These are phyloP conservation scores for Pachyseris speciosa DNA, from an alignment of 64 coral and sea anemone species.

Conservation along the genomic window DNA sequence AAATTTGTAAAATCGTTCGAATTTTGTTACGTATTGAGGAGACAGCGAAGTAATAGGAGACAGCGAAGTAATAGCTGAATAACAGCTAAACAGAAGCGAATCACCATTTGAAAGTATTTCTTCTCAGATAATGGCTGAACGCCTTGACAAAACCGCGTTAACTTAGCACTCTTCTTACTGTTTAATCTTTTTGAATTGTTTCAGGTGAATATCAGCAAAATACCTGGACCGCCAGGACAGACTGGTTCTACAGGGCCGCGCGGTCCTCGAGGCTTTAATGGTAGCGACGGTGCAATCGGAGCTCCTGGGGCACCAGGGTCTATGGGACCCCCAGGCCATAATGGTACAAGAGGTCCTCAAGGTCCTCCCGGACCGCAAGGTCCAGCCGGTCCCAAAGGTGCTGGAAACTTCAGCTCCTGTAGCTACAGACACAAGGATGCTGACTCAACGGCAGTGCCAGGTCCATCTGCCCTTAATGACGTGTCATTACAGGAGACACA, in stretches of 20 bases:
- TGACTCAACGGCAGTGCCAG: not conserved
- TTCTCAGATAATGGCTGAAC: no score
- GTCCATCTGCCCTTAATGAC: not conserved
- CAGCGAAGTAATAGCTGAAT: no score
- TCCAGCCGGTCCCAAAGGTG: not conserved
- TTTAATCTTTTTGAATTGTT: not conserved
- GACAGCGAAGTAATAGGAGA: no score
- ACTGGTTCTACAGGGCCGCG: not conserved
- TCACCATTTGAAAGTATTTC: no score
- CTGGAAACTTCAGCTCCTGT: conserved; percentile 26
- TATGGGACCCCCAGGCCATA: not conserved
- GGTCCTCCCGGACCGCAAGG: not conserved
- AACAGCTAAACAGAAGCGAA: no score
- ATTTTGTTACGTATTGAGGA: no score
- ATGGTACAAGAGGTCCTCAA: not conserved
- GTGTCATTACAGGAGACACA: not conserved
- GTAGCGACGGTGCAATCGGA: not conserved
- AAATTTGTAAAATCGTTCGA: no score
- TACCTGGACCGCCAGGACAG: not conserved
- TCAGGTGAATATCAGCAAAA: conserved; percentile 21
- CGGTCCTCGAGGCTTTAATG: conserved; percentile 5
- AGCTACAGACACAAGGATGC: not conserved
- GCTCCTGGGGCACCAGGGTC: not conserved
- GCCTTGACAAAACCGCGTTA: no score
- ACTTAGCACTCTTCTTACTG: not conserved